Evolutionary conservation across 1,140 invertebrate species (phyloP).

Genomic region (Hyles vespertilio): DNA sequence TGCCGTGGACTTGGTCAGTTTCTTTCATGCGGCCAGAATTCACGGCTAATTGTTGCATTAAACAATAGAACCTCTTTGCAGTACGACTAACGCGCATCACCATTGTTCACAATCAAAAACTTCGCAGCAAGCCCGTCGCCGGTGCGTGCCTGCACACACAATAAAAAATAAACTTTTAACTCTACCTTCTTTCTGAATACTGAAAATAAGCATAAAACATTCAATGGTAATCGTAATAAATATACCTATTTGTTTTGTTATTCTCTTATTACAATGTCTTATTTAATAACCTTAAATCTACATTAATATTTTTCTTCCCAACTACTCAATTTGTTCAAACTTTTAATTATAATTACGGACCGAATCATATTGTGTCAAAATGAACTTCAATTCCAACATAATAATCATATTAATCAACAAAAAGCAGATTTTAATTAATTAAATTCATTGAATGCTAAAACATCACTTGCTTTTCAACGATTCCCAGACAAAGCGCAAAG

Average conservation of each 20-base stretch:
- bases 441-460: constrained; percentile 68
- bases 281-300: too few relatives aligned
- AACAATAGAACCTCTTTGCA: constrained; percentile 73
- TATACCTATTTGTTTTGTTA: too few relatives aligned
- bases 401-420: constrained; percentile 38
- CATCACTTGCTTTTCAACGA: constrained; percentile 67
- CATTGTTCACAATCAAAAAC: constrained; percentile 48
- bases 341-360: too few relatives aligned
- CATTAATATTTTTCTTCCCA: too few relatives aligned
- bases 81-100: constrained; percentile 49
- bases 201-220: too few relatives aligned
- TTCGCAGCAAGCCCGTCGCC: constrained; percentile 10
- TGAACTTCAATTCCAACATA: not conserved
- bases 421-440: constrained; percentile 67
- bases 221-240: not conserved
- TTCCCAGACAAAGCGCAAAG: constrained; percentile 69
- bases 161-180: constrained; percentile 37
- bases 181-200: too few relatives aligned
- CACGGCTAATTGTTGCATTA: constrained; percentile 70
- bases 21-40: constrained; percentile 63
- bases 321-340: too few relatives aligned
- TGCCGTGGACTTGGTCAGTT: constrained; percentile 62
- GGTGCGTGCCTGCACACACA: constrained; percentile 44
- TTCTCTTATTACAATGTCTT: too few relatives aligned
- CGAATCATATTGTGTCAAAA: too few relatives aligned